These are phyloP conservation scores for Centropus bengalensis DNA, from an alignment of 2,113 vertebrate genomes.

Conservation along the genomic window DNA sequence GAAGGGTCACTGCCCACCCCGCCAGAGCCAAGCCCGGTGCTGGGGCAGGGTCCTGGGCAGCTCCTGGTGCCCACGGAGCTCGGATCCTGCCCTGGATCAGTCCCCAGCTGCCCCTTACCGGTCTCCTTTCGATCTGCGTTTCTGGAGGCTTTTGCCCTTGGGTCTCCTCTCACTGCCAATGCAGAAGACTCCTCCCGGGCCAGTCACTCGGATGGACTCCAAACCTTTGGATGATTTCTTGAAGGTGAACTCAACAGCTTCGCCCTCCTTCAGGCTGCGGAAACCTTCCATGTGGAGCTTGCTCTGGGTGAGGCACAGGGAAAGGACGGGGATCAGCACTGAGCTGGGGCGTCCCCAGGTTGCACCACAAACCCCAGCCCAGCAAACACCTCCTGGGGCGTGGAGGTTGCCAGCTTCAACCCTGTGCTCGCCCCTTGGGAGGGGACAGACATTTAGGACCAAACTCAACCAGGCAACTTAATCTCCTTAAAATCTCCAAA, in stretches of 20 bases:
- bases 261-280: slow-evolving; percentile 96
- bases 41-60: not conserved
- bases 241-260: slow-evolving; percentile 94
- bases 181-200: slow-evolving; percentile 90
- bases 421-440: not conserved
- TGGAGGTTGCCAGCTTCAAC: accelerated
- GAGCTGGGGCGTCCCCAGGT: accelerated
- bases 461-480: not conserved
- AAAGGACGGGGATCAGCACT: not conserved
- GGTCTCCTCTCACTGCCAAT: slow-evolving; percentile 92
- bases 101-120: slow-evolving; percentile 72
- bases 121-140: slow-evolving; percentile 92
- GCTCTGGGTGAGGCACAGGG: slow-evolving; percentile 78
- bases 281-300: slow-evolving; percentile 99
- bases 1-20: not conserved
- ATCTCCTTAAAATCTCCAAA: not conserved
- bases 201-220: slow-evolving; percentile 91
- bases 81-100: not conserved
- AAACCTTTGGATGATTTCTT: slow-evolving; percentile 96
- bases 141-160: slow-evolving; percentile 93
- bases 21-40: not conserved
- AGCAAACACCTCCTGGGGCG: not conserved
- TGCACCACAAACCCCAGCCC: not conserved
- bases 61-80: not conserved
- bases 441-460: accelerated